A percentile compares a stretch with the other conserved stretches of the same genome.
Conservation (phyloP, 2,113 vertebrate genomes). For the Suncus etruscus region DNA sequence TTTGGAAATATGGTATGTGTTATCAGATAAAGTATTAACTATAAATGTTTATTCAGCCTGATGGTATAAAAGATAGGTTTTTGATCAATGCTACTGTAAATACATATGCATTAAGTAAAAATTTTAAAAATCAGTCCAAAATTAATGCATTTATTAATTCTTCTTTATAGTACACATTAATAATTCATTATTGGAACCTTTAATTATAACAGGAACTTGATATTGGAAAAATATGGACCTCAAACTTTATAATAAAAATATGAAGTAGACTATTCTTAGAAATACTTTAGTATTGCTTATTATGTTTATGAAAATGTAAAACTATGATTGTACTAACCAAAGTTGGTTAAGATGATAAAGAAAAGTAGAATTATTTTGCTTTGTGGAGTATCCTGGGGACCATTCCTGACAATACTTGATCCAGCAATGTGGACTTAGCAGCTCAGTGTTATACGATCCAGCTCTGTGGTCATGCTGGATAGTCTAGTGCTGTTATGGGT, state of each 20-base stretch:
- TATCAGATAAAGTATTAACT: slow-evolving; percentile 21
- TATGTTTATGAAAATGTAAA: slow-evolving; percentile 26
- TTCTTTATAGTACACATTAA: background rate
- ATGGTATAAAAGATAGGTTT: background rate
- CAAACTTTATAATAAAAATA: background rate
- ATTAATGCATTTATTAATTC: background rate
- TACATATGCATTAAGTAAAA: slow-evolving; percentile 1
- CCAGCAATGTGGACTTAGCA: too few relatives aligned
- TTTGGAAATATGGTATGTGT: slow-evolving; percentile 95
- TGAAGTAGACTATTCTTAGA: background rate
- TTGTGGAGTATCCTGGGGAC: background rate
- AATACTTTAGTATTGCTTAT: background rate
- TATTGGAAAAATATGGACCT: background rate
- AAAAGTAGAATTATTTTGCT: background rate
- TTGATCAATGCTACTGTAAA: background rate
- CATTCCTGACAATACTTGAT: background rate
- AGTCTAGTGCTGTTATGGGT: too few relatives aligned
- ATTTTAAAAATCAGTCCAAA: slow-evolving; percentile 11
- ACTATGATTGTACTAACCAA: background rate
- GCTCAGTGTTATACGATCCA: background rate
- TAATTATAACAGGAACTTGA: background rate
- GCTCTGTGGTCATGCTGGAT: background rate
- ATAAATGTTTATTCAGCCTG: slow-evolving; percentile 21
- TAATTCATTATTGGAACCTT: background rate
- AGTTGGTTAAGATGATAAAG: background rate